Percentiles rank a stretch among this genome's conserved stretches.
Conservation (phyloP, 37 sponge, comb jelly and placozoan species). For the Mnemiopsis leidyi region DNA sequence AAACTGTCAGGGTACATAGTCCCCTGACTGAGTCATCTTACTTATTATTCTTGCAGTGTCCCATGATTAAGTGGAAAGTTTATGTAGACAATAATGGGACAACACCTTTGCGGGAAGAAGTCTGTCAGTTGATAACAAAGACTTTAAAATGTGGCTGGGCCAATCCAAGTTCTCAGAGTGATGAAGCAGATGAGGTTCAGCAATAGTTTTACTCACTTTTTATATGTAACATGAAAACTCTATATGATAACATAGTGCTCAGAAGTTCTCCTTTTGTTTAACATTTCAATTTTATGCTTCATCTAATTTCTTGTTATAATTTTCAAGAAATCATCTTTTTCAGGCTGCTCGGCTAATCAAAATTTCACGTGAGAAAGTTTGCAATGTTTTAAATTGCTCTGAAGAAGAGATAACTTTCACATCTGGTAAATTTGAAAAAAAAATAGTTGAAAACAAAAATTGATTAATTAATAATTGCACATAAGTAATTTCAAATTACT, state of each 20-base stretch:
- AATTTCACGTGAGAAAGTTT: background rate
- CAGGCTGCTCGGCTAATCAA: background rate
- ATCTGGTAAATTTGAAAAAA: background rate
- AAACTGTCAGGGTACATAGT: too few relatives aligned
- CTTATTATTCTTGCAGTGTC: too few relatives aligned
- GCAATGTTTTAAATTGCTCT: background rate
- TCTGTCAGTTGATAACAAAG: conserved; percentile 67
- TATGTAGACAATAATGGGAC: conserved; percentile 95
- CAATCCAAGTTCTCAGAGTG: conserved; percentile 74
- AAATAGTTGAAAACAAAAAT: too few relatives aligned
- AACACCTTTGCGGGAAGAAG: conserved; percentile 79
- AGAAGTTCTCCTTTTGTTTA: background rate
- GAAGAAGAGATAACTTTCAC: background rate
- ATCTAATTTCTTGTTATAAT: background rate
- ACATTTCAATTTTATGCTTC: background rate
- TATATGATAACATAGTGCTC: too few relatives aligned
- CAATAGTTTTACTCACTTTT: background rate
- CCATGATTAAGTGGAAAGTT: conserved; percentile 61
- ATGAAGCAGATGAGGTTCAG: background rate
- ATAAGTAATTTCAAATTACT: too few relatives aligned
- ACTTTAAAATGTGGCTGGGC: conserved; percentile 77
- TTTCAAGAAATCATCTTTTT: background rate
- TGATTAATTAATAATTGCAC: too few relatives aligned
- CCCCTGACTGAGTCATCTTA: too few relatives aligned
- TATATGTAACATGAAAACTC: background rate